A percentile compares a stretch with the other conserved stretches of the same genome.
Conservation (phyloP, 2,113 vertebrate species). For the Nibea albiflora region DNA sequence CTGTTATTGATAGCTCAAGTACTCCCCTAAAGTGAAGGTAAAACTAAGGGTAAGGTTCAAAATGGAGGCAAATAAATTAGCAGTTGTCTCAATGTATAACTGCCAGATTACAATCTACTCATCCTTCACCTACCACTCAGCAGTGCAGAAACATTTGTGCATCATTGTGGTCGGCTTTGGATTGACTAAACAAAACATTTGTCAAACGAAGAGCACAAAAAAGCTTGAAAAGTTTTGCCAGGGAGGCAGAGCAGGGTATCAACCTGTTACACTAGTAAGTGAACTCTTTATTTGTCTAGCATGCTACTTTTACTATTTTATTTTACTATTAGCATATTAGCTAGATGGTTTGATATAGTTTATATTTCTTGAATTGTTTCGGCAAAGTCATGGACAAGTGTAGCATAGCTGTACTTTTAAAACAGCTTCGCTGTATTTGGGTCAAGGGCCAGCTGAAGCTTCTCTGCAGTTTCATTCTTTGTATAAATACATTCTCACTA, state of each 20-base stretch:
- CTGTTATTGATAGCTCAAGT: neutral
- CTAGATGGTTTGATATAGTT: neutral
- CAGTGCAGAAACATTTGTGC: neutral
- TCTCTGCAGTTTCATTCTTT: neutral
- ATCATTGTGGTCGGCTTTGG: neutral
- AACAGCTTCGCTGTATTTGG: neutral
- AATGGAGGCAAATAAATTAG: neutral
- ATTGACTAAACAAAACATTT: neutral
- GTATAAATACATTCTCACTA: neutral
- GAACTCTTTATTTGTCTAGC: conserved; percentile 4
- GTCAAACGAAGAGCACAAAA: neutral
- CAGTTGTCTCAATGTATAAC: neutral
- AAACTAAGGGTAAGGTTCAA: neutral
- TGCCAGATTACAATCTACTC: neutral
- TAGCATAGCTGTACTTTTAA: neutral
- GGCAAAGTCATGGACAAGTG: neutral
- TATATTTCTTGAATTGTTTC: neutral
- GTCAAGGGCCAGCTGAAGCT: neutral
- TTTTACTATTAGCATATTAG: neutral
- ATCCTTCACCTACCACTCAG: neutral
- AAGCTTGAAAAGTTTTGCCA: neutral
- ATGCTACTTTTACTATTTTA: neutral
- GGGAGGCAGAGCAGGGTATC: neutral
- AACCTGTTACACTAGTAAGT: conserved; percentile 16
- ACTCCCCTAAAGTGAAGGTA: neutral